These are phyloP conservation scores for Cydia splendana DNA, from an alignment of 1,140 invertebrate genomes.

Conservation along the genomic window DNA sequence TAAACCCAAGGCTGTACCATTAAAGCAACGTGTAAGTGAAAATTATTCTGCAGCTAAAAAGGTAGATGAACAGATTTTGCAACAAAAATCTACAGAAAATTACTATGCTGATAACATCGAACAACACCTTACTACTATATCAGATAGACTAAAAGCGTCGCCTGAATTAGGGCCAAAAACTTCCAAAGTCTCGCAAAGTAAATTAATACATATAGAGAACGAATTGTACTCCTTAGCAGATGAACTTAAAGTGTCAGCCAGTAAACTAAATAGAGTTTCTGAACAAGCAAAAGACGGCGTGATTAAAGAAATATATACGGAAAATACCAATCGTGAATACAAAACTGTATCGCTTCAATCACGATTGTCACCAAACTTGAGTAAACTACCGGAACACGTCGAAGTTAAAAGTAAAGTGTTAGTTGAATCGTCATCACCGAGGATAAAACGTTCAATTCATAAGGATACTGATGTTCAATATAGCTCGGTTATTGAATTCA, in stretches of 20 bases:
- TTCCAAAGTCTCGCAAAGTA: not conserved
- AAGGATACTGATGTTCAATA: not conserved
- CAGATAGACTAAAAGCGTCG: not conserved
- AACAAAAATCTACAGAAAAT: constrained; percentile 31
- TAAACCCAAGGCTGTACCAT: constrained; percentile 62
- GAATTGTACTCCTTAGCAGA: not conserved
- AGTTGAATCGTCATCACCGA: constrained; percentile 1
- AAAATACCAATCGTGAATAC: not conserved
- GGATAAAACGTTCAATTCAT: not conserved
- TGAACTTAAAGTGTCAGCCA: not conserved
- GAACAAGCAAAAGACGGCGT: not conserved
- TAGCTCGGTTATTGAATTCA: constrained; percentile 25
- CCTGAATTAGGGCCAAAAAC: constrained; percentile 2
- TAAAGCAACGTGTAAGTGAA: constrained; percentile 68
- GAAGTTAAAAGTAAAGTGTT: constrained; percentile 24
- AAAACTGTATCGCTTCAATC: not conserved
- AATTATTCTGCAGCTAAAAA: constrained; percentile 61
- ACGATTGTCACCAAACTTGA: not conserved
- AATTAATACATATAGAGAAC: not conserved
- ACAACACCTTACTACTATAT: not conserved
- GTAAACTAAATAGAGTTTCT: not conserved
- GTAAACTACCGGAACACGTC: not conserved
- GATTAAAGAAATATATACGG: not conserved
- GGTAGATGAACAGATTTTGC: constrained; percentile 55
- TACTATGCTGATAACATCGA: not conserved